These are phyloP conservation scores for Hippocampus mohnikei DNA, from an alignment of 2,113 vertebrate species.

Conservation along the genomic window DNA sequence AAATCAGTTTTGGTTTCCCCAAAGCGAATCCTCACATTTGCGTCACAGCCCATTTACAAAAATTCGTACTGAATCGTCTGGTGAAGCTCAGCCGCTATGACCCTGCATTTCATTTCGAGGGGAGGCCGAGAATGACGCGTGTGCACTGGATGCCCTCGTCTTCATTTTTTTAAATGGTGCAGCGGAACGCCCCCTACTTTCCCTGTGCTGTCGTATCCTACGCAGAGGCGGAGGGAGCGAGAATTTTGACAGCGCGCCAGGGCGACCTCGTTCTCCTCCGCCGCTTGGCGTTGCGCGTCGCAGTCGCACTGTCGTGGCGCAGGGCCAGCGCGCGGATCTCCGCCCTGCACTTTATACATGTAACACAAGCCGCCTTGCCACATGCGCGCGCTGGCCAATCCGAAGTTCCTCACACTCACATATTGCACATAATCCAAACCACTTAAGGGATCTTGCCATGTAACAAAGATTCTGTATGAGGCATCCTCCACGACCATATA, in stretches of 20 bases:
- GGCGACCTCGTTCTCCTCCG: conserved; percentile 62
- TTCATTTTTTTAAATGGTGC: conserved; percentile 49
- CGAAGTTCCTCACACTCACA: conserved; percentile 6
- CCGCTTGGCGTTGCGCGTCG: conserved; percentile 39
- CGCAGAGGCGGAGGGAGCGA: conserved; percentile 43
- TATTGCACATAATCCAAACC: conserved; percentile 9
- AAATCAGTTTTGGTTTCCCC: too few species aligned
- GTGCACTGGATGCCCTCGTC: conserved; percentile 29
- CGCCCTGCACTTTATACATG: conserved; percentile 63
- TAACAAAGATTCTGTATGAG: conserved; percentile 27
- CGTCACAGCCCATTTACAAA: too few species aligned
- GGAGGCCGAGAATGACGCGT: conserved; percentile 6
- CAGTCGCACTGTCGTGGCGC: conserved; percentile 52
- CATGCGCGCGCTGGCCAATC: not conserved
- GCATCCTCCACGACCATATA: conserved; percentile 20
- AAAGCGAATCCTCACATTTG: too few species aligned
- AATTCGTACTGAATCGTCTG: too few species aligned
- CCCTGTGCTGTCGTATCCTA: conserved; percentile 52
- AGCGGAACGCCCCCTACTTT: conserved; percentile 26
- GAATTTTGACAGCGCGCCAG: conserved; percentile 64
- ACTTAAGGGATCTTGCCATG: conserved; percentile 2
- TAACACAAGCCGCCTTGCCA: conserved; percentile 52
- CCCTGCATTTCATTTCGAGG: conserved; percentile 10
- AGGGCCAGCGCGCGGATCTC: conserved; percentile 50
- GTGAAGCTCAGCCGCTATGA: too few species aligned